Base-by-base conservation (phyloP, 2,888 invertebrate species). In the Acanthosepion lycidas region DNA sequence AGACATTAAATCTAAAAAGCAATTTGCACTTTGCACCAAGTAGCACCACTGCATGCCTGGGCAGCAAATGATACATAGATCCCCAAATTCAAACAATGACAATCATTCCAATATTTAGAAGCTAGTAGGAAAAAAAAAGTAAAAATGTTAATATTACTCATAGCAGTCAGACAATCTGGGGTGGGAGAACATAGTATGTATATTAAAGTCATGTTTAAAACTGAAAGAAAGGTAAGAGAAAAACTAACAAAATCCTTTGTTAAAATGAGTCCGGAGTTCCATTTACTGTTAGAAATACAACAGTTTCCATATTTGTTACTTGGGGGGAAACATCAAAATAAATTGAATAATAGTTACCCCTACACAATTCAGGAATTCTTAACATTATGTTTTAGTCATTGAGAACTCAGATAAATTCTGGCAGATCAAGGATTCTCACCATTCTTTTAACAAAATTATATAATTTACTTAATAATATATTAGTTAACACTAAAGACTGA, bases 81-180 rank as follows among this genome's bases (percentile, higher is more conserved):
- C 78, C 5, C n/a, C 33, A 78, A 33, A 78, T n/a, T n/a, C n/a
- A 78, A 9, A n/a, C 6, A 78, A 59, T 23, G 78, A 78, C 78
- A n/a, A n/a, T 78, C 78, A 78, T 78, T 78, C n/a, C n/a, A 78
- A 78, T 78, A 78, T n/a, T n/a, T 18, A 78, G 78, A 78, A n/a
- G n/a, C 8, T 78, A n/a, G 33, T 59, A 20, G 20, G 23, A 55
- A 55, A 15, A 18, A 20, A 55, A 55, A 55, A 20, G 20, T 55
- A 18, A 18, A 55, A 55, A 20, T 59, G 59, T 20, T 15, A 78
- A 78, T 8, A 33, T n/a, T 9, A 28, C n/a, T 15, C n/a, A 18
- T 78, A 78, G n/a, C 78, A 78, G 18, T 78, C n/a, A 78, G 28
- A 64, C 0, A 64, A 8, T 64, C 28, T 23, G 20, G 64, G 26